Evolutionary conservation across 1,140 invertebrate genomes (phyloP).

Genomic region (Neodiprion pinetum): DNA sequence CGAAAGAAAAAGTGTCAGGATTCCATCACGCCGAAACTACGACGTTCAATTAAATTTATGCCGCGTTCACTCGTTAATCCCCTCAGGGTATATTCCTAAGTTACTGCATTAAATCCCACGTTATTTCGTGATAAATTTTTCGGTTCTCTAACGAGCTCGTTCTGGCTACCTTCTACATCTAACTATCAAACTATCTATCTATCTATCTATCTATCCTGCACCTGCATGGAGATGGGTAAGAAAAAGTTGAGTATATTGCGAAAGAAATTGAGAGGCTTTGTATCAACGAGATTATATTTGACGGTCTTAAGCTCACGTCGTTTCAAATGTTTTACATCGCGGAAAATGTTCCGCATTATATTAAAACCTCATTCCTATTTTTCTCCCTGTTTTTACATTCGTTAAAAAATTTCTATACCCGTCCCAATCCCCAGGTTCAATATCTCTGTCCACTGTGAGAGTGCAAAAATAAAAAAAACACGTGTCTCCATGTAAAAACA

Average conservation of each 20-base stretch:
- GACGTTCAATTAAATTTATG: background rate
- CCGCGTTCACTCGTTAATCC: background rate
- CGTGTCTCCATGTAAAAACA: too few species aligned
- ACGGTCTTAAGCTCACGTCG: background rate
- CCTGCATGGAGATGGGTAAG: too few species aligned
- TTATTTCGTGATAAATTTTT: constrained; percentile 5
- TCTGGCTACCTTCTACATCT: too few species aligned
- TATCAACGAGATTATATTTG: background rate
- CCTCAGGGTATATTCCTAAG: background rate
- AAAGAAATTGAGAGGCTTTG: background rate
- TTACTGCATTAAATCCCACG: background rate
- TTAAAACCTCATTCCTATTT: background rate
- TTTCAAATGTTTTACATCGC: background rate
- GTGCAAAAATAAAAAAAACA: too few species aligned
- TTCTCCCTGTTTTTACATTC: background rate
- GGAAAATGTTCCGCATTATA: background rate
- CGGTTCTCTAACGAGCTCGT: background rate
- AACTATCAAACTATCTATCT: too few species aligned
- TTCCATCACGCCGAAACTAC: too few species aligned
- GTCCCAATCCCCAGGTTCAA: background rate
- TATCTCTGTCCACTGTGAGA: too few species aligned
- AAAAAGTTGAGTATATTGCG: background rate
- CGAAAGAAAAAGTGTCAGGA: too few species aligned
- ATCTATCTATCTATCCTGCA: too few species aligned
- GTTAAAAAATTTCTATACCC: background rate